Evolutionary conservation across 1,140 invertebrate species (phyloP).

Genomic region (Drosophila virilis): DNA sequence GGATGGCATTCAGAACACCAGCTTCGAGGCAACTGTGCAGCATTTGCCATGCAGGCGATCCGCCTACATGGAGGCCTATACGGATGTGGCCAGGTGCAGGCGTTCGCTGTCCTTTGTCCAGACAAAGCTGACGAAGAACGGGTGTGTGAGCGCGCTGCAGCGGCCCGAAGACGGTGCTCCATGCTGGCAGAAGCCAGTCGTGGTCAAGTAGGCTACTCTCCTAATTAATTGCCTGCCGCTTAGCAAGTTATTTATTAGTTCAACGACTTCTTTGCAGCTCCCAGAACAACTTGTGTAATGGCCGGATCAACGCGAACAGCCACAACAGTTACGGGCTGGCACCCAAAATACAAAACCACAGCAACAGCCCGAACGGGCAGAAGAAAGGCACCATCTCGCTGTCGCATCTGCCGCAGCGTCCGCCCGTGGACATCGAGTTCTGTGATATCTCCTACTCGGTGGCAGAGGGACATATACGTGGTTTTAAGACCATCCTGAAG

Average conservation of each 20-base stretch:
- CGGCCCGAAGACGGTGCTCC: slow-evolving; percentile 31
- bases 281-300: slow-evolving; percentile 90
- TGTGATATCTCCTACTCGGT: slow-evolving; percentile 93
- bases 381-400: slow-evolving; percentile 87
- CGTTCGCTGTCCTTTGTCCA: slow-evolving; percentile 67
- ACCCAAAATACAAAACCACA: slow-evolving; percentile 88
- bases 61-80: slow-evolving; percentile 47
- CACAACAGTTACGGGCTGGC: slow-evolving; percentile 84
- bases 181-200: slow-evolving; percentile 39
- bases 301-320: slow-evolving; percentile 85
- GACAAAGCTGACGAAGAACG: slow-evolving; percentile 72
- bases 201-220: slow-evolving; percentile 48
- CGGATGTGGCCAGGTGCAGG: slow-evolving; percentile 50
- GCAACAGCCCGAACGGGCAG: slow-evolving; percentile 86
- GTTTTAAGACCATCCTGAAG: slow-evolving; percentile 93
- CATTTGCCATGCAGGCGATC: slow-evolving; percentile 35
- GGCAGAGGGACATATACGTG: slow-evolving; percentile 91
- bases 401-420: slow-evolving; percentile 91
- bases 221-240: too few relatives aligned
- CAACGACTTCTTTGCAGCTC: slow-evolving; percentile 84
- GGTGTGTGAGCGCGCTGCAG: slow-evolving; percentile 64
- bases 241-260: not conserved
- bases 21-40: slow-evolving; percentile 36
- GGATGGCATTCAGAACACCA: slow-evolving; percentile 47
- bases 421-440: slow-evolving; percentile 95